Evolutionary conservation across 2,797 vertebrate genomes (phyloP).

Genomic region (Chrysocyon brachyurus): DNA sequence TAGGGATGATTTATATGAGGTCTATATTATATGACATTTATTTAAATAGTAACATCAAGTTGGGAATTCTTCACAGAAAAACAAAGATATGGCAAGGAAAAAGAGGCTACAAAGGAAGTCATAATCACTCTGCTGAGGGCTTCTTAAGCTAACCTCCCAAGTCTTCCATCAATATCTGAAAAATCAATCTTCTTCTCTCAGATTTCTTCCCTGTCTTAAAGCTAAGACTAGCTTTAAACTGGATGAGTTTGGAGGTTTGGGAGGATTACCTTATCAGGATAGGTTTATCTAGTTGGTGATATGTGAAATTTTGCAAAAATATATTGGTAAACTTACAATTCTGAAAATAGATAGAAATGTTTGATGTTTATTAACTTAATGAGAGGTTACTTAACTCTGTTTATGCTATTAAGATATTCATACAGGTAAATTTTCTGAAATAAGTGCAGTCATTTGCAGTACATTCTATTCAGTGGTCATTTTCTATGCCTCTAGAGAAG

Average conservation of each 20-base stretch:
- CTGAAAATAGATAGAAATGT: not conserved
- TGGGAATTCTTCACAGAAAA: constrained; percentile 27
- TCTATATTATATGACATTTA: not conserved
- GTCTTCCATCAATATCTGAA: constrained; percentile 70
- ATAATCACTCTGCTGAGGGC: not conserved
- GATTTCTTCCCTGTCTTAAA: constrained; percentile 67
- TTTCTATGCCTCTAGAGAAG: not conserved
- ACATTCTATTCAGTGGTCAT: not conserved
- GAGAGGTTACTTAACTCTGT: not conserved
- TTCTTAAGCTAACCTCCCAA: constrained; percentile 30
- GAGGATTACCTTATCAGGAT: constrained; percentile 46
- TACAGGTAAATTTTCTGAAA: not conserved
- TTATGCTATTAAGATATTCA: not conserved
- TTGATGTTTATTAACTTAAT: constrained; percentile 7
- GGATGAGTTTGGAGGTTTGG: constrained; percentile 60
- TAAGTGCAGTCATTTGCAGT: not conserved
- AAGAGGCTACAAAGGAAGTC: not conserved
- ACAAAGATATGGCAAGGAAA: not conserved
- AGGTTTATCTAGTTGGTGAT: constrained; percentile 63
- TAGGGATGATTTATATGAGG: not conserved
- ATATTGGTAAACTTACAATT: not conserved
- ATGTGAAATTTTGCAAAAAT: constrained; percentile 33
- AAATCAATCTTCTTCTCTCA: constrained; percentile 70
- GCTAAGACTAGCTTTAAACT: constrained; percentile 74
- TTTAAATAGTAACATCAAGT: not conserved